Evolutionary conservation across 2,888 invertebrate species (phyloP).

Genomic region (Drosophila tanythrix): DNA sequence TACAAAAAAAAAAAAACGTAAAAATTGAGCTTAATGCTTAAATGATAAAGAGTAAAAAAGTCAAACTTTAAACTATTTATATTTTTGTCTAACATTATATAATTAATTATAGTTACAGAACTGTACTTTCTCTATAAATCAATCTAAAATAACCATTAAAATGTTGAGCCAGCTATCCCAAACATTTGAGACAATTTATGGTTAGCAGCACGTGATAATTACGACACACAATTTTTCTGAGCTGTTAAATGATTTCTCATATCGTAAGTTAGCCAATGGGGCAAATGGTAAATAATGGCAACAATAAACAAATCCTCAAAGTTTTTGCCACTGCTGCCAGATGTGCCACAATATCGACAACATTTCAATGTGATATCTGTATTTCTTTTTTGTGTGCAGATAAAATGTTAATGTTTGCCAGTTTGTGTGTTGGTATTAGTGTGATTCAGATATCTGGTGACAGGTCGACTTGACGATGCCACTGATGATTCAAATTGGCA

Average conservation of each 20-base stretch:
- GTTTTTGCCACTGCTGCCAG: constrained; percentile 26
- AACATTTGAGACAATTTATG: constrained; percentile 5
- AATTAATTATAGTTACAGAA: neutral
- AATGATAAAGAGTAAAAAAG: neutral
- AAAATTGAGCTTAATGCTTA: neutral
- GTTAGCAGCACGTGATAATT: constrained; percentile 16
- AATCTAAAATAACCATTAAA: neutral
- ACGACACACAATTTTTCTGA: constrained; percentile 18
- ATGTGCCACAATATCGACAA: constrained; percentile 50
- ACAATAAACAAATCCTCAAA: constrained; percentile 45
- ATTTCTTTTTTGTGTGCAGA: constrained; percentile 24
- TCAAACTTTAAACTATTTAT: neutral
- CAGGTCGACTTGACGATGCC: constrained; percentile 13
- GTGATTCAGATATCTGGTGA: constrained; percentile 31
- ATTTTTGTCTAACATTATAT: accelerated
- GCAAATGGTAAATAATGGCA: constrained; percentile 22
- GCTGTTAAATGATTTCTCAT: constrained; percentile 3
- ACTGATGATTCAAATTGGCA: constrained; percentile 33
- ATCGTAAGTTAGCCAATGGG: constrained; percentile 7
- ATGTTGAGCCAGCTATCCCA: neutral
- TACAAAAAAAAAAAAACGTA: too few species aligned
- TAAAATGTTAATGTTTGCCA: constrained; percentile 9
- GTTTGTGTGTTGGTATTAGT: constrained; percentile 33
- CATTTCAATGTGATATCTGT: constrained; percentile 25
- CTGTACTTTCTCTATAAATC: neutral